phyloP scores from a whole-genome alignment of 1,140 invertebrate genomes.

The Drosophila orosa region DNA sequence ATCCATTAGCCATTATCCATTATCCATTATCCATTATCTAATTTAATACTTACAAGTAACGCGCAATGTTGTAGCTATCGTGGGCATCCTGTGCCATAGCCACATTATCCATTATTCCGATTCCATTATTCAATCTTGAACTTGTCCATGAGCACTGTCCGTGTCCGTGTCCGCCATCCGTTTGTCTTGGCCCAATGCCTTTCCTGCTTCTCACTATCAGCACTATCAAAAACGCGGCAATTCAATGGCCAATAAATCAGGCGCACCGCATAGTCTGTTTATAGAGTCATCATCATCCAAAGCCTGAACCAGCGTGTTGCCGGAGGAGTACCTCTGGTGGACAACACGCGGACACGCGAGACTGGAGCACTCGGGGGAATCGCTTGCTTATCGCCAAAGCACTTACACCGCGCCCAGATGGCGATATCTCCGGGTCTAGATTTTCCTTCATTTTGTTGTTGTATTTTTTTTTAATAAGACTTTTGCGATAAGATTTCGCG shows the following conservation, averaged over 20 bases:
- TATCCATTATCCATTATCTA: background rate
- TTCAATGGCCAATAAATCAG: slow-evolving; percentile 69
- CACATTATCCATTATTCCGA: background rate
- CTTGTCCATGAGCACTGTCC: slow-evolving; percentile 15
- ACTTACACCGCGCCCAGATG: slow-evolving; percentile 32
- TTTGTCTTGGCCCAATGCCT: slow-evolving; percentile 36
- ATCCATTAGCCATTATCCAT: background rate
- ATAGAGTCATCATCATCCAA: background rate
- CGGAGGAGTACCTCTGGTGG: slow-evolving; percentile 3
- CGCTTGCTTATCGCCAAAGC: slow-evolving; percentile 19
- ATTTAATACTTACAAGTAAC: no score
- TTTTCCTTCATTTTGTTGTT: background rate
- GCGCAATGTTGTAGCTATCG: no score
- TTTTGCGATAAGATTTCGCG: slow-evolving; percentile 23
- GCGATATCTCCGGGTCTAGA: slow-evolving; percentile 31
- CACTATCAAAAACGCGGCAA: slow-evolving; percentile 36
- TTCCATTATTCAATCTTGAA: slow-evolving; percentile 27
- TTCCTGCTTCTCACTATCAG: slow-evolving; percentile 49
- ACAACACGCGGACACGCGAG: slow-evolving; percentile 11
- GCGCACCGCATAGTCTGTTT: slow-evolving; percentile 19
- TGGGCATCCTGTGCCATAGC: background rate
- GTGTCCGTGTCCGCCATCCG: background rate
- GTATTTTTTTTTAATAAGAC: slow-evolving; percentile 11
- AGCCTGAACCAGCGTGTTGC: slow-evolving; percentile 3
- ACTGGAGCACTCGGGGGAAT: slow-evolving; percentile 22